Percentiles rank a stretch among this genome's conserved stretches.
Evolutionary conservation across 2,113 vertebrate species (phyloP).

Genomic region (Phalacrocorax carbo): DNA sequence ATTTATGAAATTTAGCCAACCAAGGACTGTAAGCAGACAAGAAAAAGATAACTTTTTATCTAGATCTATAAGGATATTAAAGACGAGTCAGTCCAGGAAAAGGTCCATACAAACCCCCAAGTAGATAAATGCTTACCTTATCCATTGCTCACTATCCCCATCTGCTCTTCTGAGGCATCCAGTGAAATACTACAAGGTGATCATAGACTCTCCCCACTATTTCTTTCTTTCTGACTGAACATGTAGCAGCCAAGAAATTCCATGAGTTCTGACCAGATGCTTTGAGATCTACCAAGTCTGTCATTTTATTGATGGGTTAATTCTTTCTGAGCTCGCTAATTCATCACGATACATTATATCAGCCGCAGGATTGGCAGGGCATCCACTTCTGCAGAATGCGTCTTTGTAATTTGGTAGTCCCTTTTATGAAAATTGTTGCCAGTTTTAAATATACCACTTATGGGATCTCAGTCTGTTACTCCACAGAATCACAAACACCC

Average conservation of each 20-base stretch:
- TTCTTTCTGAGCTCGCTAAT: not conserved
- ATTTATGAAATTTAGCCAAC: not conserved
- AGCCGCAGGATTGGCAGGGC: not conserved
- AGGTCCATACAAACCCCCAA: not conserved
- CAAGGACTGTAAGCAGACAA: not conserved
- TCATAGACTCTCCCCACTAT: not conserved
- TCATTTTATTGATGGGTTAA: conserved; percentile 3
- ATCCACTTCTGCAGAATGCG: not conserved
- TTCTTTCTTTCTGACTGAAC: not conserved
- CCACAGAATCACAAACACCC: not conserved
- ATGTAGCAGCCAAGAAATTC: not conserved
- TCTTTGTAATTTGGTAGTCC: not conserved
- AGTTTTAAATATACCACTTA: conserved; percentile 12
- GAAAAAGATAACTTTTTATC: not conserved
- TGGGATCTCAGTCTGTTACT: not conserved
- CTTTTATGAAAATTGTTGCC: not conserved
- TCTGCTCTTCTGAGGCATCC: not conserved
- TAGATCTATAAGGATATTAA: not conserved
- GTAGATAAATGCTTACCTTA: not conserved
- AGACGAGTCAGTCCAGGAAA: not conserved
- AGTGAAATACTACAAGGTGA: not conserved
- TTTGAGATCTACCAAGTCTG: conserved; percentile 16
- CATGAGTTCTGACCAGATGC: not conserved
- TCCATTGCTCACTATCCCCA: not conserved
- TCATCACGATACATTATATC: not conserved